Percentiles rank a stretch among this genome's conserved stretches.
Evolutionary conservation across 2,113 vertebrate genomes (phyloP).

Genomic region (Spermophilus dauricus): DNA sequence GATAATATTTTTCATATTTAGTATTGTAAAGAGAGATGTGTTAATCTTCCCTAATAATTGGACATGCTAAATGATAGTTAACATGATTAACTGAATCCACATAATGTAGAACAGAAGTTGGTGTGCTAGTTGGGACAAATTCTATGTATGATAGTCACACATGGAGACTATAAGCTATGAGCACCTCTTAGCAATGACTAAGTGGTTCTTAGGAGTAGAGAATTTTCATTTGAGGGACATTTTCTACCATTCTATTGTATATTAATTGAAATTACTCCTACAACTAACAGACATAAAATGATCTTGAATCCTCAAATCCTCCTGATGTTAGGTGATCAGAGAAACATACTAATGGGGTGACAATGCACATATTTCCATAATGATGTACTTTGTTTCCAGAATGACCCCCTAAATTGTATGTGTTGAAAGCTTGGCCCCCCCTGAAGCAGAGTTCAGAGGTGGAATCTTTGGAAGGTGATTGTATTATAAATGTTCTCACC

Average conservation of each 20-base stretch:
- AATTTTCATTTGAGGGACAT: not conserved
- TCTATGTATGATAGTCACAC: not conserved
- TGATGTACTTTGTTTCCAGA: too few species aligned
- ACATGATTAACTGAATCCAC: not conserved
- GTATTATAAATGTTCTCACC: too few species aligned
- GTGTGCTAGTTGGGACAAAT: not conserved
- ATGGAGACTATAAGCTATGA: not conserved
- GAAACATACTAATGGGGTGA: not conserved
- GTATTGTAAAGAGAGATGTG: not conserved
- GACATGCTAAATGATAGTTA: not conserved
- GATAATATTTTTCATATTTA: not conserved
- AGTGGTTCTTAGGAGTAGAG: not conserved
- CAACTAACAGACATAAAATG: not conserved
- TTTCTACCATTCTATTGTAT: not conserved
- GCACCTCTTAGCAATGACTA: not conserved
- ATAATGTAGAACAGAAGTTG: not conserved
- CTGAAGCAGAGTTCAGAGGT: too few species aligned
- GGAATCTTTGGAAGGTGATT: too few species aligned
- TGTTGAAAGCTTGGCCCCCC: too few species aligned
- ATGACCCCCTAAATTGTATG: too few species aligned
- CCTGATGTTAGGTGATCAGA: not conserved
- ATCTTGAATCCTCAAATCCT: not conserved
- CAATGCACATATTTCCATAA: not conserved
- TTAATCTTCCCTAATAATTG: not conserved
- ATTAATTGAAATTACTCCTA: not conserved